These are phyloP conservation scores for Heptranchias perlo DNA, from an alignment of 2,113 vertebrate genomes.

Conservation along the genomic window DNA sequence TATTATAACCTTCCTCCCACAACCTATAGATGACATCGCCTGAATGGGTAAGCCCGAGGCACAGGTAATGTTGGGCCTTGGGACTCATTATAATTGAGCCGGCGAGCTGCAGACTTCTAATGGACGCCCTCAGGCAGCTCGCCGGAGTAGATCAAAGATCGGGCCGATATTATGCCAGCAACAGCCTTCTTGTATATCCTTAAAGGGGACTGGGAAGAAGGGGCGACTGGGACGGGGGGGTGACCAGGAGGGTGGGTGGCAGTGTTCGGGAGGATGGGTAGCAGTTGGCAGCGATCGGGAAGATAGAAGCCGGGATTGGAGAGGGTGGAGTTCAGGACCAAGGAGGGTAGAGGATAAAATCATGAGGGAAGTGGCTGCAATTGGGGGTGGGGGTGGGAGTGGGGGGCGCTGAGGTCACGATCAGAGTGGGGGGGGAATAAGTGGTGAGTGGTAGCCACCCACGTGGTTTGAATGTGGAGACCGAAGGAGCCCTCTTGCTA, in stretches of 20 bases:
- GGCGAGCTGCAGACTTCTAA: neutral
- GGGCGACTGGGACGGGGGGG: neutral
- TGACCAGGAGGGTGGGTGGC: neutral
- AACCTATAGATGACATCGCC: neutral
- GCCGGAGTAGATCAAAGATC: neutral
- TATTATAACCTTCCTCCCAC: neutral
- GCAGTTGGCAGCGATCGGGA: neutral
- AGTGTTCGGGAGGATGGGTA: neutral
- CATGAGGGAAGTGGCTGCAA: neutral
- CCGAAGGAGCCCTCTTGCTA: too few relatives aligned
- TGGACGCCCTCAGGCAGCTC: neutral
- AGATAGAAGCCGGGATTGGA: too few relatives aligned
- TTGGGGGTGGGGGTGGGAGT: too few relatives aligned
- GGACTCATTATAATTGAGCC: neutral
- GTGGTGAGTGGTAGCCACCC: too few relatives aligned
- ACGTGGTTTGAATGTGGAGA: too few relatives aligned
- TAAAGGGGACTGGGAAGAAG: neutral
- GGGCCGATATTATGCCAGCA: too few relatives aligned
- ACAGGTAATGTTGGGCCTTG: neutral
- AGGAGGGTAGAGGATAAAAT: neutral
- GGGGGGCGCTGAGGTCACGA: too few relatives aligned
- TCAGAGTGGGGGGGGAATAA: too few relatives aligned
- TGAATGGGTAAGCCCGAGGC: neutral
- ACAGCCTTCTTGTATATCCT: neutral
- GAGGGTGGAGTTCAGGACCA: too few relatives aligned